phyloP scores from a whole-genome alignment of 2,797 vertebrate species.

The Argentina silus region DNA sequence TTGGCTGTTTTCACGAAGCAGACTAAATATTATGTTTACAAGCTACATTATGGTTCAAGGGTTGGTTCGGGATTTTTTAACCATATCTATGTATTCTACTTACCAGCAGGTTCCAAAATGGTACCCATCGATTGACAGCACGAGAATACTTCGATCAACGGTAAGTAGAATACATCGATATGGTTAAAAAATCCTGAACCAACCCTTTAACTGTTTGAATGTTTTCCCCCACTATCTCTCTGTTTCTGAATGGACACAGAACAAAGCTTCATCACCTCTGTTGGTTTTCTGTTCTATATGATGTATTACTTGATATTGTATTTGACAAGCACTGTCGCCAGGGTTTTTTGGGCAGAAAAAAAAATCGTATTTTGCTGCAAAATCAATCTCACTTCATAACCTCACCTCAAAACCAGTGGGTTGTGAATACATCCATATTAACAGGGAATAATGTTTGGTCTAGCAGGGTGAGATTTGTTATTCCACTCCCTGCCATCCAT shows the following conservation, averaged over 20 bases:
- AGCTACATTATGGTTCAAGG: background rate
- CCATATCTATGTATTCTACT: too few relatives aligned
- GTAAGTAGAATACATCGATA: too few relatives aligned
- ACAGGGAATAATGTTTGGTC: slow-evolving; percentile 45
- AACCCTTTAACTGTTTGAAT: too few relatives aligned
- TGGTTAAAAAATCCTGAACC: too few relatives aligned
- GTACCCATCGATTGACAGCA: too few relatives aligned
- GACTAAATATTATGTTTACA: background rate
- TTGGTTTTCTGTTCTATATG: slow-evolving; percentile 1
- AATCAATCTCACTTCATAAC: slow-evolving; percentile 47
- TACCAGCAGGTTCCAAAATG: too few relatives aligned
- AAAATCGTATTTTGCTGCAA: slow-evolving; percentile 24
- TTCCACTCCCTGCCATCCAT: slow-evolving; percentile 35
- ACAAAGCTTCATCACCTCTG: slow-evolving; percentile 41
- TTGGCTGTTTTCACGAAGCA: slow-evolving; percentile 6
- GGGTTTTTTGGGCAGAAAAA: slow-evolving; percentile 39
- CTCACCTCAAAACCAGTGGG: slow-evolving; percentile 45
- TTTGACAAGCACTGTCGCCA: slow-evolving; percentile 36
- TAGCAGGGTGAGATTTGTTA: slow-evolving; percentile 25
- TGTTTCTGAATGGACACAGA: slow-evolving; percentile 44
- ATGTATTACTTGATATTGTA: slow-evolving; percentile 40
- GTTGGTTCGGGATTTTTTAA: too few relatives aligned
- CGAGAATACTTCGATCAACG: too few relatives aligned
- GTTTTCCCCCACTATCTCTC: background rate
- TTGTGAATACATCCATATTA: slow-evolving; percentile 60